These are phyloP conservation scores for Mormyrus lacerda DNA, from an alignment of 2,113 vertebrate genomes.

Conservation along the genomic window DNA sequence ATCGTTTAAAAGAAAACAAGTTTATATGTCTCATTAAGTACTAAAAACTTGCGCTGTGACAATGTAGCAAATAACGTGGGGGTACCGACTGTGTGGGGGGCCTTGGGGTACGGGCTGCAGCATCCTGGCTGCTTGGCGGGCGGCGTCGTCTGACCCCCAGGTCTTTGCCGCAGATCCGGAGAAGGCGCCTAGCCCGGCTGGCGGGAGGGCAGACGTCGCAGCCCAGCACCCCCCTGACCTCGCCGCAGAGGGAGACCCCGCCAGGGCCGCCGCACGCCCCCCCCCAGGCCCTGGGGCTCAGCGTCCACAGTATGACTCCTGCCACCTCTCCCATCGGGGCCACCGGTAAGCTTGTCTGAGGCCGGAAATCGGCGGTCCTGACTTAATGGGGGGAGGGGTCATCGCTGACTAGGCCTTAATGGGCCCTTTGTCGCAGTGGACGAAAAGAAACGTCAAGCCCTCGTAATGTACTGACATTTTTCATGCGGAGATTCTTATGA, in stretches of 20 bases:
- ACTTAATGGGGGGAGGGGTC: background rate
- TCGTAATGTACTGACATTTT: background rate
- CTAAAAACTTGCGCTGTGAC: background rate
- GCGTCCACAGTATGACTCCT: conserved; percentile 84
- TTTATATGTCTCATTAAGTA: background rate
- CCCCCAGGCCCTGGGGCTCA: conserved; percentile 82
- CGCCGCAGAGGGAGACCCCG: conserved; percentile 92
- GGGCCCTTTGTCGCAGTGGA: background rate
- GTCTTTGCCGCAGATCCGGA: conserved; percentile 71
- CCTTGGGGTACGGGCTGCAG: background rate
- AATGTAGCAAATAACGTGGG: background rate
- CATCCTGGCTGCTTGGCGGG: background rate
- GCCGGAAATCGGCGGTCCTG: background rate
- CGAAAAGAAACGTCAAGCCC: background rate
- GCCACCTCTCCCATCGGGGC: conserved; percentile 94
- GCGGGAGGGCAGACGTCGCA: conserved; percentile 89
- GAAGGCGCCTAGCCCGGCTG: conserved; percentile 84
- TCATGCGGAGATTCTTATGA: background rate
- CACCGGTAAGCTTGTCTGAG: conserved; percentile 64
- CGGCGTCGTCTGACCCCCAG: background rate
- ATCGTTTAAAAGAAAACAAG: background rate
- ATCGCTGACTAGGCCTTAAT: background rate
- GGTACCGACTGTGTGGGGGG: background rate
- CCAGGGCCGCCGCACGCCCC: conserved; percentile 77
- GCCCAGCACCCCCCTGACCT: conserved; percentile 81